phyloP scores from a whole-genome alignment of 2,888 invertebrate species.

The Patella pellucida region DNA sequence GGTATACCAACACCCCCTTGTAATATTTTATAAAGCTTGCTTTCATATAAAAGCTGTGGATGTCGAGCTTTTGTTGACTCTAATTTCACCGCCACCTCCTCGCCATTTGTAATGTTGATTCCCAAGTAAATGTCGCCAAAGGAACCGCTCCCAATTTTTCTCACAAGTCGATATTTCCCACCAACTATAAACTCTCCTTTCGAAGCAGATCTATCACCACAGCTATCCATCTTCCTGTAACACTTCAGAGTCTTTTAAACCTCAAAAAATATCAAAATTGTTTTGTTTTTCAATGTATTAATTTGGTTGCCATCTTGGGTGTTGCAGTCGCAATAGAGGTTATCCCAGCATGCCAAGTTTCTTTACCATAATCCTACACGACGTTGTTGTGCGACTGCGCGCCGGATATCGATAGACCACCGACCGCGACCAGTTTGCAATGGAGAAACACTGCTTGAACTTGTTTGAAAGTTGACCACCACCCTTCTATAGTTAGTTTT shows the following conservation, averaged over 20 bases:
- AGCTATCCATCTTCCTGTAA: conserved; percentile 44
- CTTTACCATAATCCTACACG: conserved; percentile 41
- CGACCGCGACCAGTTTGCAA: background rate
- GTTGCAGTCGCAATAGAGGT: conserved; percentile 48
- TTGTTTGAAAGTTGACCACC: too few relatives aligned
- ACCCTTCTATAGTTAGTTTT: too few relatives aligned
- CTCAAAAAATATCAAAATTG: conserved; percentile 12
- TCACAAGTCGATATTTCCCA: conserved; percentile 68
- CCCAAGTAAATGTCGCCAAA: conserved; percentile 72
- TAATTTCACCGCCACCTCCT: conserved; percentile 74
- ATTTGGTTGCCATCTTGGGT: conserved; percentile 66
- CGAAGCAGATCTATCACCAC: conserved; percentile 37
- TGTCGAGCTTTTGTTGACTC: conserved; percentile 74
- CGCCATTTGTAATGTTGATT: conserved; percentile 70
- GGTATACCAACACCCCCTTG: conserved; percentile 73
- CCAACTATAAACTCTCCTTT: conserved; percentile 68
- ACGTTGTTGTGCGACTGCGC: conserved; percentile 49
- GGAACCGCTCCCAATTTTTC: conserved; percentile 71
- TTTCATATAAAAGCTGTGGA: conserved; percentile 74
- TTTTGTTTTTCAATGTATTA: conserved; percentile 37
- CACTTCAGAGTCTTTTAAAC: background rate
- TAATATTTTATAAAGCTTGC: conserved; percentile 74
- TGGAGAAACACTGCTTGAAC: too few relatives aligned
- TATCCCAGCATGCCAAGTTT: conserved; percentile 31
- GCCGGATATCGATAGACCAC: conserved; percentile 16